Evolutionary conservation across 2,113 vertebrate species (phyloP).

Genomic region (Paraplagusia blochii): DNA sequence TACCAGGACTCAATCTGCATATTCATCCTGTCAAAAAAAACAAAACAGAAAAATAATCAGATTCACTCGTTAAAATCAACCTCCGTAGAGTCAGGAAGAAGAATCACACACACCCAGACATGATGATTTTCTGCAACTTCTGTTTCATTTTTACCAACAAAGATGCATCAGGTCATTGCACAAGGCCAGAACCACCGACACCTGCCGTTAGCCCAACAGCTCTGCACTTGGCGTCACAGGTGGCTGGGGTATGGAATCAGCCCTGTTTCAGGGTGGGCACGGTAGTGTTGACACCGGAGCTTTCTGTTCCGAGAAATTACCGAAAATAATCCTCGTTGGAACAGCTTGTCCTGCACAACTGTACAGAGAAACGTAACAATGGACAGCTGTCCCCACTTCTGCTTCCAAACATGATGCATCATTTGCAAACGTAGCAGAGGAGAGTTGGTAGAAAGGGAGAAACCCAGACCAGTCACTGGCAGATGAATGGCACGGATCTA

Average conservation of each 20-base stretch:
- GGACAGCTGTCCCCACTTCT: neutral
- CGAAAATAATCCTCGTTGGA: slow-evolving; percentile 13
- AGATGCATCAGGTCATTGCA: too few relatives aligned
- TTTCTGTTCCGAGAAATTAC: slow-evolving; percentile 16
- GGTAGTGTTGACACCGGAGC: slow-evolving; percentile 19
- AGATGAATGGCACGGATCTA: slow-evolving; percentile 26
- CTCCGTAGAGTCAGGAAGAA: too few relatives aligned
- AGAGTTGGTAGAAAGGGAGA: slow-evolving; percentile 10
- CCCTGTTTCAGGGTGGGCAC: slow-evolving; percentile 1
- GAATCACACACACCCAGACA: too few relatives aligned
- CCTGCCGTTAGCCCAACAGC: neutral
- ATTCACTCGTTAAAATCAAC: too few relatives aligned
- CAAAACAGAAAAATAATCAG: slow-evolving; percentile 7
- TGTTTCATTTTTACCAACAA: too few relatives aligned
- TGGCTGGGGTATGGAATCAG: neutral
- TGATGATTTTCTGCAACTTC: too few relatives aligned
- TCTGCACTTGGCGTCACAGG: slow-evolving; percentile 17
- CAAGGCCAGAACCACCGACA: too few relatives aligned
- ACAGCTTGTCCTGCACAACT: slow-evolving; percentile 21
- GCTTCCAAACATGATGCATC: slow-evolving; percentile 29
- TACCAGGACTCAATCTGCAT: slow-evolving; percentile 32
- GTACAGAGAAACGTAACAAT: slow-evolving; percentile 14
- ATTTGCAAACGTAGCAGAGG: slow-evolving; percentile 12
- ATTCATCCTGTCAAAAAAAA: slow-evolving; percentile 28
- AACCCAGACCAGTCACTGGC: slow-evolving; percentile 26